Evolutionary conservation across 2,888 invertebrate genomes (phyloP), one percentile per base, ranked within the genome.

Genomic region (Anarsia innoxiella): DNA sequence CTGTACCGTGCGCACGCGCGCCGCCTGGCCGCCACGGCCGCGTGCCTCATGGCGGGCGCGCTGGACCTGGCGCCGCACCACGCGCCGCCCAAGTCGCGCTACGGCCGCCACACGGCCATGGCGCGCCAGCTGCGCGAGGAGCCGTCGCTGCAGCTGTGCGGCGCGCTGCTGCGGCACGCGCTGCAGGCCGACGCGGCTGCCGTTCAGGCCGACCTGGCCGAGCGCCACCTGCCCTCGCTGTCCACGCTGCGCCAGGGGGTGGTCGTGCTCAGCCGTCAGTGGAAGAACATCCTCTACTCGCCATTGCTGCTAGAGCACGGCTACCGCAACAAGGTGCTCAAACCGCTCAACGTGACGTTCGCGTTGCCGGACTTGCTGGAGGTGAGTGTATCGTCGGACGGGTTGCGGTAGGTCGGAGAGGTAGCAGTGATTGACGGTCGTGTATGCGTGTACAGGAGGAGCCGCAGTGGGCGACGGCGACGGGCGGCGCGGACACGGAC

Each of bases 221-320:
- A 94, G 53, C 86, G 92, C 8, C 93, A 94, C 58, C 87, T 97
- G 42, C 97, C 97, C 1, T 92, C 93, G 42, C 79, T 97, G 8
- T 94, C 94, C 44, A 96, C 94, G 0, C 82, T 97, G 23, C 86
- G 96, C 67, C 96, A 96, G 88, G 97, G 97, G 15, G 93, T 98
- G n/a, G 94, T 98, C 64, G 97, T 97, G 14, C 85, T 98, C 37
- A 96, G 96, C 59, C 89, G 97, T 1, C 97, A 98, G 67, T 98
- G 97, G 98, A 97, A 97, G 79, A 97, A 96, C 71, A 93, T 95
- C 2, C 82, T 98, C 12, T 97, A 97, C 69, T 97, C 97, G 49
- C 97, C 98, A 0, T 85, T 96, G 45, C 83, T 97, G 26, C 88
- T 96, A 37, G 95, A 95, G 57, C 94, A 95, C 66, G 95, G 94